phyloP scores from a whole-genome alignment of 2,888 invertebrate genomes.

The Sminthurides aquaticus region DNA sequence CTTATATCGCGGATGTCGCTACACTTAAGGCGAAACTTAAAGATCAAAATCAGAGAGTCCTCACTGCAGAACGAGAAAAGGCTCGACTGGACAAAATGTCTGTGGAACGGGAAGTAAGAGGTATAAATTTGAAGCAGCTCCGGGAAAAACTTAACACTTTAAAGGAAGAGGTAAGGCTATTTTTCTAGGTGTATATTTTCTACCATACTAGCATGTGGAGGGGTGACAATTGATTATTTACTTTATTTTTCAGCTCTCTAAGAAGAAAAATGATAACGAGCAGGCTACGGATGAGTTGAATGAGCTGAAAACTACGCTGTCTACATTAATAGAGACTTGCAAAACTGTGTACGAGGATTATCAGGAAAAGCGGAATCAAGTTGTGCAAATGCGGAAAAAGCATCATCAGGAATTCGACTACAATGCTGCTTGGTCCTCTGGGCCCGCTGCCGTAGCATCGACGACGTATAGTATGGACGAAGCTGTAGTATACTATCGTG shows the following conservation, averaged over 20 bases:
- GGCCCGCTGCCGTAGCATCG: constrained; percentile 44
- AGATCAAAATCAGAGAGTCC: constrained; percentile 71
- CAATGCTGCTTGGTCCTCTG: constrained; percentile 58
- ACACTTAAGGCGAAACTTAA: constrained; percentile 72
- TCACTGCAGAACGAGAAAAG: constrained; percentile 74
- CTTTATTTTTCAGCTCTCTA: constrained; percentile 48
- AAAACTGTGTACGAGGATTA: constrained; percentile 44
- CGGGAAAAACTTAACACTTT: constrained; percentile 67
- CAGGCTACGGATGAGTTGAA: constrained; percentile 37
- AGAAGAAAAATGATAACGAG: constrained; percentile 51
- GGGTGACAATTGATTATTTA: background rate
- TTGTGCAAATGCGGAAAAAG: constrained; percentile 41
- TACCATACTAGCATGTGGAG: background rate
- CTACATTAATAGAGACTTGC: constrained; percentile 43
- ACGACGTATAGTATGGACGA: constrained; percentile 44
- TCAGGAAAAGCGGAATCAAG: constrained; percentile 43
- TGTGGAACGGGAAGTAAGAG: constrained; percentile 45
- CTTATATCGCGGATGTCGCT: constrained; percentile 78
- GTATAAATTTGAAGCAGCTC: constrained; percentile 63
- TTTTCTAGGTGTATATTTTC: background rate
- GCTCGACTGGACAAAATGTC: constrained; percentile 43
- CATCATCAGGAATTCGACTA: constrained; percentile 44
- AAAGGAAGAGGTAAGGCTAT: constrained; percentile 53
- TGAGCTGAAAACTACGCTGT: constrained; percentile 40
- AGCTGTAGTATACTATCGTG: constrained; percentile 59